Evolutionary conservation across 2,797 vertebrate species (phyloP).

Genomic region (Tokudaia tokunoshimensis): DNA sequence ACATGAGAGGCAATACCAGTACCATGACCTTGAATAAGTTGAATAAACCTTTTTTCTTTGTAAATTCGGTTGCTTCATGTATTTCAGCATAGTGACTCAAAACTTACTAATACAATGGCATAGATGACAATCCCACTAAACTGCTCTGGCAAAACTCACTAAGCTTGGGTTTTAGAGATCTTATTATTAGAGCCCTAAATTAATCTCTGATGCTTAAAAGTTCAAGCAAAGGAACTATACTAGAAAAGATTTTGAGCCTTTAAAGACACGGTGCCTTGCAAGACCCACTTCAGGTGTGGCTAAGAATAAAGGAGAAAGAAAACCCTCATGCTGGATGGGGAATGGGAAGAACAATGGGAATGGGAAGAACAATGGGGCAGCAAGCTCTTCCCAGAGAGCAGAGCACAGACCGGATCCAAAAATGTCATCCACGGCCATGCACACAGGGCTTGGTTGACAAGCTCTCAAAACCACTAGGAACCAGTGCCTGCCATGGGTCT

Average conservation of each 20-base stretch:
- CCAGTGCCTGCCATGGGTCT: background rate
- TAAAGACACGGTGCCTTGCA: background rate
- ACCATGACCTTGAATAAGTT: background rate
- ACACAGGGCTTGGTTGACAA: background rate
- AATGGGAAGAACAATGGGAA: background rate
- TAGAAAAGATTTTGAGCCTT: background rate
- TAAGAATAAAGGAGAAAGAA: background rate
- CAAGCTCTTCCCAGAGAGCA: background rate
- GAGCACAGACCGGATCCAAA: background rate
- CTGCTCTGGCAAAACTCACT: background rate
- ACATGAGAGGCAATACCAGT: background rate
- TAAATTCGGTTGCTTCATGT: background rate
- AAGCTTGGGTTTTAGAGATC: slow-evolving; percentile 43
- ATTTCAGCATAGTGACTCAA: background rate
- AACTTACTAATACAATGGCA: background rate
- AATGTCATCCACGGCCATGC: background rate
- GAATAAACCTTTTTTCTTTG: background rate
- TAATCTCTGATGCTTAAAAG: background rate
- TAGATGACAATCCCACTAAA: slow-evolving; percentile 11
- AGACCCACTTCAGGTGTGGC: background rate
- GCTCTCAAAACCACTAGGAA: background rate
- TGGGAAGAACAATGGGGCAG: background rate
- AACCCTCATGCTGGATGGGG: background rate
- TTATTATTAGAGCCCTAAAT: background rate
- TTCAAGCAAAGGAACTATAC: background rate